phyloP scores from a whole-genome alignment of 1,140 invertebrate genomes.

The Drosophila micromelanica region DNA sequence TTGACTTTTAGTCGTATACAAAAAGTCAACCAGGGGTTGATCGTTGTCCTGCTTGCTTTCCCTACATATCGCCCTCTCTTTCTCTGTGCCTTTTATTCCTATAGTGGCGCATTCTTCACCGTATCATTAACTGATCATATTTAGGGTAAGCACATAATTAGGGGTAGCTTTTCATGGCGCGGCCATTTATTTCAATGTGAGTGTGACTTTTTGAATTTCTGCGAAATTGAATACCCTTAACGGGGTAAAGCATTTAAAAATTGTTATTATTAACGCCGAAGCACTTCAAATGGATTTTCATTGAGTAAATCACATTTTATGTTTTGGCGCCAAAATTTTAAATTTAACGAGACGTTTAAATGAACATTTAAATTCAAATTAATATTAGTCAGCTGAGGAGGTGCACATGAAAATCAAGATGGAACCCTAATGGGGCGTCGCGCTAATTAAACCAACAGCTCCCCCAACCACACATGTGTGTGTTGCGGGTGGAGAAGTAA shows the following conservation, averaged over 20 bases:
- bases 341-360: conserved; percentile 17
- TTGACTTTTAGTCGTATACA: conserved; percentile 64
- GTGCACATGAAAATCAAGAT: conserved; percentile 62
- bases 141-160: conserved; percentile 79
- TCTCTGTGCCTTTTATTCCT: background rate
- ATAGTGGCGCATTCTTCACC: conserved; percentile 21
- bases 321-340: conserved; percentile 55
- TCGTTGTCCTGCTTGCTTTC: conserved; percentile 5
- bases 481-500: conserved; percentile 55
- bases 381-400: conserved; percentile 46
- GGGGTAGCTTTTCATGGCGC: conserved; percentile 64
- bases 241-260: conserved; percentile 5
- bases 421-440: conserved; percentile 60
- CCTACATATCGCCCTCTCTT: background rate
- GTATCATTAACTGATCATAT: conserved; percentile 83
- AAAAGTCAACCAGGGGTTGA: conserved; percentile 68
- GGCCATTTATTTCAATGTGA: conserved; percentile 46
- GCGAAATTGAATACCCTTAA: conserved; percentile 49
- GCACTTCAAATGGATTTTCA: conserved; percentile 48
- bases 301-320: conserved; percentile 35
- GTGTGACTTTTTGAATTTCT: conserved; percentile 56
- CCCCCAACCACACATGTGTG: background rate
- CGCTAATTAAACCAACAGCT: conserved; percentile 66
- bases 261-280: conserved; percentile 43
- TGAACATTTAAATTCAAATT: conserved; percentile 73